Conservation (phyloP, 2,797 vertebrate genomes). For the Sebastes alutus region DNA sequence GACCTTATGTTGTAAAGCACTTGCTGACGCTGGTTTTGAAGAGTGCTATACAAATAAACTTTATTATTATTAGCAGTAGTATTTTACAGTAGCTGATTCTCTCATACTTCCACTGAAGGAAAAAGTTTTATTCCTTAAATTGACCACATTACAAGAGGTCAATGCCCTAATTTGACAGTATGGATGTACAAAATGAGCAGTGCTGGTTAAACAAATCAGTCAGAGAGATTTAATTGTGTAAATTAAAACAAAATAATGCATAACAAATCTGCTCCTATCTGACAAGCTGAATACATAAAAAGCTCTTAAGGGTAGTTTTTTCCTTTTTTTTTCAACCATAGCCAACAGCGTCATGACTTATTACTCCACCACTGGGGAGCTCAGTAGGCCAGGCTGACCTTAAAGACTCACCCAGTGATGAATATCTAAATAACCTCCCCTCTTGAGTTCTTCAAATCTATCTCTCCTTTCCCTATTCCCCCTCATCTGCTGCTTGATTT, state of each 20-base stretch:
- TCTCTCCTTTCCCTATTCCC: not conserved
- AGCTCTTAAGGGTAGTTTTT: not conserved
- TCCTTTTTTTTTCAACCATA: not conserved
- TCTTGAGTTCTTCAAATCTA: slow-evolving; percentile 25
- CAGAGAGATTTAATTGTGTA: not conserved
- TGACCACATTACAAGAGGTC: not conserved
- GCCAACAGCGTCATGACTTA: slow-evolving; percentile 37
- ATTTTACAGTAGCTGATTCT: not conserved
- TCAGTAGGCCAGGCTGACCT: slow-evolving; percentile 44
- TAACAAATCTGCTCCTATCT: not conserved
- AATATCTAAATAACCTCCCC: slow-evolving; percentile 49
- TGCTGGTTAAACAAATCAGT: not conserved
- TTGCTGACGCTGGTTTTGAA: not conserved
- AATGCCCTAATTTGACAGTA: not conserved
- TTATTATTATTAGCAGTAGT: not conserved
- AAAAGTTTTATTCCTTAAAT: not conserved
- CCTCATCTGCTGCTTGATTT: slow-evolving; percentile 12
- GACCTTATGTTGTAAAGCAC: not conserved
- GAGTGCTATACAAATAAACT: not conserved
- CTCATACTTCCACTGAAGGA: not conserved
- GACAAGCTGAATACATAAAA: not conserved
- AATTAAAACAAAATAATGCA: not conserved
- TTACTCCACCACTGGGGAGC: slow-evolving; percentile 19
- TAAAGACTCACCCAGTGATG: slow-evolving; percentile 49
- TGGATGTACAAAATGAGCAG: not conserved